Base-by-base conservation (phyloP, 2,797 vertebrate genomes). In the Thripadectes ignobilis region DNA sequence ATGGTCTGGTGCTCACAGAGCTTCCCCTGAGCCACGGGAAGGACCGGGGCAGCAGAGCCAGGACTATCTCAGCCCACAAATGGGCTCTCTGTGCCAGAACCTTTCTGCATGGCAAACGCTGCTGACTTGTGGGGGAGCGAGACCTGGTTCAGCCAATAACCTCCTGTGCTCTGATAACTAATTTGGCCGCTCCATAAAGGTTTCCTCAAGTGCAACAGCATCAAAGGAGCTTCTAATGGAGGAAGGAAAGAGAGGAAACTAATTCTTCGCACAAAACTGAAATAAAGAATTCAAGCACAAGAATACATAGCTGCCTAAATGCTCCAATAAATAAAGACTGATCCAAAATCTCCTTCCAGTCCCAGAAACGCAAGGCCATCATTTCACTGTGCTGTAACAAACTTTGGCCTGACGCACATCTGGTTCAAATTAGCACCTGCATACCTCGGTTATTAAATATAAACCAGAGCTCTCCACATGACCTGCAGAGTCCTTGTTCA, bases 351-450 rank as follows among this genome's bases (percentile, higher is more conserved):
- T 75, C 58, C 36, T 65, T 55, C 49, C 55, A 89, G 38, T n/a
- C 23, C 61, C 63, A 80, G 51, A 91, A 92, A 93, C 2, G n/a
- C 89, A 93, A 92, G 59, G 76, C 85, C 74, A 36, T 91, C 80
- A 67, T 73, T 92, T 90, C 65, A 83, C 41, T n/a, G 39, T 19
- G 58, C 51, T 45, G 80, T 76, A 92, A 93, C 62, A 41, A 78
- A 88, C 88, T 85, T 91, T 80, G 67, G 94, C 68, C 73, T 93
- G 66, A 29, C 3, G 15, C 36, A 78, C 97, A 97, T 97, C 93
- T 98, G 98, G 95, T 96, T 96, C 93, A 95, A 96, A 98, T 98
- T 98, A 98, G 95, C 97, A 98, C 98, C 97, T 98, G 96, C 97
- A 98, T 96, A 97, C 96, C 85, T 97, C 29, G 5, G 91, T 97